Evolutionary conservation across 2,888 invertebrate genomes (phyloP), one percentile per base, ranked within the genome.

Genomic region (Galeopsomyia nigrocyanea): DNA sequence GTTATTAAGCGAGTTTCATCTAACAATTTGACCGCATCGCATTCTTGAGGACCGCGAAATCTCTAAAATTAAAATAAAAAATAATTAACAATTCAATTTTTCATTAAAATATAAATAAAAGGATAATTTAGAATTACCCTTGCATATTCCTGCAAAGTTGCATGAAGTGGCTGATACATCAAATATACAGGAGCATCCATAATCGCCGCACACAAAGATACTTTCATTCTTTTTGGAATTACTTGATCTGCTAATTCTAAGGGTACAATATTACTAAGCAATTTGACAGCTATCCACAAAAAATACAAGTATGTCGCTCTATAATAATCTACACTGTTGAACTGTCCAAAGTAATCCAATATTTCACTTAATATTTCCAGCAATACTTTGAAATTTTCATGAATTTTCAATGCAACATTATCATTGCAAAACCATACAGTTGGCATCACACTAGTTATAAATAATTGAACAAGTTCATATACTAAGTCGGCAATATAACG

Each of bases 361-460:
- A 82, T 78, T 75, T 91, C 91, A 16, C 91, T 92, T 74, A 91
- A 82, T 76, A 89, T 84, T n/a, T 89, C 86, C 83, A 92, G 88
- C 5, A 84, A 73, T 3, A 56, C 51, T 75, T 82, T 84, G 17
- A 85, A 67, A 39, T 81, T 79, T 56, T 84, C 81, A 3, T 76
- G 81, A 39, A 83, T 78, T 73, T 80, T 82, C 3, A 80, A 68
- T 5, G 83, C 81, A 19, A 80, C 67, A 7, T 67, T 75, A 31
- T 85, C 82, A 7, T 76, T 77, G 22, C 81, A 81, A 14, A 86
- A 83, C 91, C 92, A 92, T 75, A 91, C 88, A 50, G 84, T 82
- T 21, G 89, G 88, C 79, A 84, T 87, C 0, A 92, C 84, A 79
- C 90, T 90, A 49, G 88, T 86, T 22, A 87, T 82, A 64, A 92